These are phyloP conservation scores for Rhinella marina DNA, from an alignment of 2,797 vertebrate genomes.

Conservation along the genomic window DNA sequence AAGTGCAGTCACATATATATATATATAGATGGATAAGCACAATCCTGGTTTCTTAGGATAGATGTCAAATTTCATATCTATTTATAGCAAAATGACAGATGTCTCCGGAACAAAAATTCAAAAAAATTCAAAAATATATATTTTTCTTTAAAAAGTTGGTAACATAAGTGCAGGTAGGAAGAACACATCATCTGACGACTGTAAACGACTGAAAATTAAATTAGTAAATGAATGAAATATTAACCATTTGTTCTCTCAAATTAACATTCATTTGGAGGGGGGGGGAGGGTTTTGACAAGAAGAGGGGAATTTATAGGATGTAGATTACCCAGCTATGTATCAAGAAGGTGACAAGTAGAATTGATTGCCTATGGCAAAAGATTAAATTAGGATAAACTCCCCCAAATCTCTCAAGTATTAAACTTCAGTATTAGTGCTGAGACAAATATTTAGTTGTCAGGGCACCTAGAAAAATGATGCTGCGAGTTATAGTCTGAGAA, in stretches of 20 bases:
- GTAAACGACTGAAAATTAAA: background rate
- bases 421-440: conserved; percentile 47
- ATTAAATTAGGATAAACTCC: conserved; percentile 53
- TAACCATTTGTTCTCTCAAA: conserved; percentile 1
- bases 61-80: conserved; percentile 29
- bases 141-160: background rate
- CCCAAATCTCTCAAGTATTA: conserved; percentile 54
- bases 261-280: background rate
- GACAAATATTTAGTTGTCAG: conserved; percentile 54
- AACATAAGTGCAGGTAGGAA: background rate
- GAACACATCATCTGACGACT: background rate
- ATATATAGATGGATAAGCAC: background rate
- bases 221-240: conserved; percentile 3
- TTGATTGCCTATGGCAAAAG: conserved; percentile 55
- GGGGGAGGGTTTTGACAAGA: background rate
- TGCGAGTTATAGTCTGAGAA: conserved; percentile 45
- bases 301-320: conserved; percentile 37
- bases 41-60: background rate
- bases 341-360: conserved; percentile 46
- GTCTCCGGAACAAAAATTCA: conserved; percentile 9
- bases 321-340: conserved; percentile 23
- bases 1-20: background rate
- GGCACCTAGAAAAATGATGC: conserved; percentile 39
- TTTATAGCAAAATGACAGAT: conserved; percentile 48
- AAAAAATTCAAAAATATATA: background rate